Percentiles rank a stretch among this genome's conserved stretches.
phyloP scores from a whole-genome alignment of 2,797 vertebrate genomes.

The Eutrigla gurnardus region DNA sequence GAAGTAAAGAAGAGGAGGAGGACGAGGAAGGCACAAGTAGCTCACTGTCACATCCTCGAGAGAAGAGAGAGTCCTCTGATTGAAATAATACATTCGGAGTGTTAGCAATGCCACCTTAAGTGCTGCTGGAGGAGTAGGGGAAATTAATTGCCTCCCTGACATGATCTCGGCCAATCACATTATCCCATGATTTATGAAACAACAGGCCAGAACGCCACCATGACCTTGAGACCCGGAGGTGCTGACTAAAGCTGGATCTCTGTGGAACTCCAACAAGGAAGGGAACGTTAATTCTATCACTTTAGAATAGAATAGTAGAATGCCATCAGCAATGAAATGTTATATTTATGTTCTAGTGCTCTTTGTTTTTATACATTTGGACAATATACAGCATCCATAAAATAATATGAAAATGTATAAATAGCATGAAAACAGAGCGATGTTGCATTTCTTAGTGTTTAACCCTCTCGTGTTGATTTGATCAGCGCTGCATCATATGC shows the following conservation, averaged over 20 bases:
- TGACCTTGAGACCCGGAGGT: constrained; percentile 73
- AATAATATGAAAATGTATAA: not conserved
- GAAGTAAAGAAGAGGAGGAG: not conserved
- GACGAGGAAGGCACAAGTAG: constrained; percentile 9
- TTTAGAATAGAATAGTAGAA: not conserved
- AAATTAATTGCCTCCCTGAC: constrained; percentile 80
- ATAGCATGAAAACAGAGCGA: not conserved
- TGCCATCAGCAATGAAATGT: not conserved
- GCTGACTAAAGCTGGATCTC: constrained; percentile 32
- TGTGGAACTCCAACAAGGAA: constrained; percentile 17
- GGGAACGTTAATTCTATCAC: not conserved
- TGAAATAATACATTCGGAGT: constrained; percentile 81
- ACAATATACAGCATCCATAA: not conserved
- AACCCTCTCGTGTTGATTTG: too few relatives aligned
- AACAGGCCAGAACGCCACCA: constrained; percentile 55
- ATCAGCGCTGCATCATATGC: too few relatives aligned
- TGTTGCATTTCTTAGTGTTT: too few relatives aligned
- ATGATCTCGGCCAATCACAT: constrained; percentile 82
- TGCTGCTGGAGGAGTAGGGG: constrained; percentile 73
- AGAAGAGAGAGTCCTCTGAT: constrained; percentile 63
- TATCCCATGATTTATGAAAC: constrained; percentile 83
- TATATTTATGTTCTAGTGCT: not conserved
- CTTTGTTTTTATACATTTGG: not conserved
- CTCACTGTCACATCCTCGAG: not conserved
- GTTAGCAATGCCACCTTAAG: constrained; percentile 81